A percentile compares a stretch with the other conserved stretches of the same genome.
Evolutionary conservation across 1,140 invertebrate genomes (phyloP).

Genomic region (Ceratina calcarata): DNA sequence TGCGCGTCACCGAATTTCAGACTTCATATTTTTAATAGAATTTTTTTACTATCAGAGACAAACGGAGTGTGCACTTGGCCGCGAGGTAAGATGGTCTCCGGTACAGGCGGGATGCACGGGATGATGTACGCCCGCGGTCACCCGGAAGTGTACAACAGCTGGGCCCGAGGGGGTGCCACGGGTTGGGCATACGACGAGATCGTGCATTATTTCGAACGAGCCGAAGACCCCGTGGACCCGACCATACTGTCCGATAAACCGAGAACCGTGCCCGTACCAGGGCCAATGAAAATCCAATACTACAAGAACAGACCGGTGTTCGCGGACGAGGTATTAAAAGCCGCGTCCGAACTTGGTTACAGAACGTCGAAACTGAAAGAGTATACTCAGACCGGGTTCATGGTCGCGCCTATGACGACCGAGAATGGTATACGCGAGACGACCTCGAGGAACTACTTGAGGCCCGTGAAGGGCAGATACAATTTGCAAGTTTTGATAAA

Average conservation of each 20-base stretch:
- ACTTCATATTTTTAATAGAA: no score
- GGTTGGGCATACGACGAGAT: conserved; percentile 94
- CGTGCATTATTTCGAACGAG: conserved; percentile 81
- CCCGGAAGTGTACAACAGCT: conserved; percentile 87
- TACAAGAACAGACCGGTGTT: conserved; percentile 81
- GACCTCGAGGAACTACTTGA: conserved; percentile 77
- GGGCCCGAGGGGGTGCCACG: conserved; percentile 87
- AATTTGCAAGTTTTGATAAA: conserved; percentile 79
- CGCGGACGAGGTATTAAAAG: conserved; percentile 83
- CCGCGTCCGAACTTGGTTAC: conserved; percentile 87
- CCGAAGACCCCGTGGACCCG: conserved; percentile 73
- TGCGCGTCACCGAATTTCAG: no score
- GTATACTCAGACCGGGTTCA: conserved; percentile 82
- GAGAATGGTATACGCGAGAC: conserved; percentile 83
- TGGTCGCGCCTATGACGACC: conserved; percentile 81
- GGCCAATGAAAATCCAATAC: conserved; percentile 79
- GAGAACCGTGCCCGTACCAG: conserved; percentile 54
- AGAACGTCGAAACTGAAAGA: conserved; percentile 84
- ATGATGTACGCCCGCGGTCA: conserved; percentile 90
- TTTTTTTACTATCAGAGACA: conserved; percentile 68
- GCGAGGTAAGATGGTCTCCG: conserved; percentile 86
- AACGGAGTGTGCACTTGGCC: conserved; percentile 86
- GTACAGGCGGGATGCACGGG: conserved; percentile 89
- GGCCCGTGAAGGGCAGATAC: conserved; percentile 73
- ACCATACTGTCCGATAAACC: conserved; percentile 64